Evolutionary conservation across 2,888 invertebrate genomes (phyloP).

Genomic region (Drosophila rubida): DNA sequence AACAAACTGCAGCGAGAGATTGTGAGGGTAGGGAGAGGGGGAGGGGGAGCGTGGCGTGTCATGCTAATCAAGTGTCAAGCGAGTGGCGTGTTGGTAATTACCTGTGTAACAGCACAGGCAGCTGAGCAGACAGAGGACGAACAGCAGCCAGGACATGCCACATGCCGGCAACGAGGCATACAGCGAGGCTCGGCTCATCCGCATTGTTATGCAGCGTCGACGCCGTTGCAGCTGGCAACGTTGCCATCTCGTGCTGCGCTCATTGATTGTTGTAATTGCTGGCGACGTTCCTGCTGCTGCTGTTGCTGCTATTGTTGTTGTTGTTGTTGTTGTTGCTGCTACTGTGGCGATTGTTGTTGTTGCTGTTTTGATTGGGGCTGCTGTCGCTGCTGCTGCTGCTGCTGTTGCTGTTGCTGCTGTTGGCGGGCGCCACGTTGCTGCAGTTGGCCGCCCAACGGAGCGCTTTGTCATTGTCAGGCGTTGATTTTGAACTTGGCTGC

Average conservation of each 20-base stretch:
- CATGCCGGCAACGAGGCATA: constrained; percentile 56
- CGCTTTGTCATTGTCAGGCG: constrained; percentile 76
- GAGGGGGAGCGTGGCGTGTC: neutral
- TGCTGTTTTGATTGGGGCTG: constrained; percentile 13
- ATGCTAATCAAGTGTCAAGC: constrained; percentile 41
- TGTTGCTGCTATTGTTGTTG: constrained; percentile 3
- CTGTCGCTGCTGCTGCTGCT: constrained; percentile 4
- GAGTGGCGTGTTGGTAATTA: constrained; percentile 54
- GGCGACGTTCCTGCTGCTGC: constrained; percentile 15
- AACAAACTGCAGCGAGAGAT: neutral
- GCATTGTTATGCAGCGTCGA: constrained; percentile 35
- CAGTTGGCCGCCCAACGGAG: constrained; percentile 50
- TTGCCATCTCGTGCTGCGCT: constrained; percentile 46
- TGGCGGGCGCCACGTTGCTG: constrained; percentile 55
- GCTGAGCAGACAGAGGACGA: constrained; percentile 64
- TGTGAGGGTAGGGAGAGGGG: neutral
- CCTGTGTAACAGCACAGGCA: constrained; percentile 73
- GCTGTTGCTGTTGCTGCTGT: constrained; percentile 23
- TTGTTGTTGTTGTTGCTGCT: constrained; percentile 28
- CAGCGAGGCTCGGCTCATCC: constrained; percentile 44
- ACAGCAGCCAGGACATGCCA: constrained; percentile 65
- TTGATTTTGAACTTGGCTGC: constrained; percentile 75
- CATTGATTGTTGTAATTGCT: constrained; percentile 46
- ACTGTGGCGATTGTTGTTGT: constrained; percentile 36
- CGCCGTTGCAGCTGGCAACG: constrained; percentile 12